Conservation (phyloP, 2,797 vertebrate genomes). For the Taenioides sp. region DNA sequence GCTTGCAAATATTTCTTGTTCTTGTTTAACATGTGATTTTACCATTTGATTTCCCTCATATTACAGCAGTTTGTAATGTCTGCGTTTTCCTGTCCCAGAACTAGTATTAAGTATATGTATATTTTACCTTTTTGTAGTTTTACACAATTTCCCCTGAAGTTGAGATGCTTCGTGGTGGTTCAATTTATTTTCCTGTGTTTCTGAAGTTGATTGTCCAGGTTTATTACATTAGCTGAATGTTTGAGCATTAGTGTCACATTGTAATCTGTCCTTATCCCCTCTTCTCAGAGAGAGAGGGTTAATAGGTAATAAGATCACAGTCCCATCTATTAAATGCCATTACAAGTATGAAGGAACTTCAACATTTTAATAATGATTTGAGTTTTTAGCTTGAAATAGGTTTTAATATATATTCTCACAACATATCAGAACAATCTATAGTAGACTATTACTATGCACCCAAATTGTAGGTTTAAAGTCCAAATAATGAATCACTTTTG, state of each 20-base stretch:
- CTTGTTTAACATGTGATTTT: not conserved
- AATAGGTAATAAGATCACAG: conserved; percentile 1
- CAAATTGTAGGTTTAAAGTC: no score
- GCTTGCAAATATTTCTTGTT: not conserved
- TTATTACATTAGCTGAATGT: not conserved
- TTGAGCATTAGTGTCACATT: not conserved
- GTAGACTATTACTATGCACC: no score
- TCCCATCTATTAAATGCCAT: not conserved
- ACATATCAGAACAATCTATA: no score
- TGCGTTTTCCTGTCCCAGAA: not conserved
- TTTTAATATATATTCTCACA: no score
- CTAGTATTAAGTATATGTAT: not conserved
- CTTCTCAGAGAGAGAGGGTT: not conserved
- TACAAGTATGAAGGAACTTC: not conserved
- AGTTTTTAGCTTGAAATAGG: no score
- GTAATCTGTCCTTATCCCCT: not conserved
- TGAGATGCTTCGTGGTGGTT: no score
- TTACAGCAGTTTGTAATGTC: not conserved
- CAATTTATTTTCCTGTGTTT: not conserved
- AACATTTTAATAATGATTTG: not conserved
- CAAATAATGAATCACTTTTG: not conserved
- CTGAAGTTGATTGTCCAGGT: not conserved
- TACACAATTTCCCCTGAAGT: not conserved
- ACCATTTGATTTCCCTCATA: not conserved
- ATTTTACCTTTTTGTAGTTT: not conserved